Evolutionary conservation across 2,888 invertebrate genomes (phyloP), one percentile per base, ranked within the genome.

Genomic region (Brachypterus glaber): DNA sequence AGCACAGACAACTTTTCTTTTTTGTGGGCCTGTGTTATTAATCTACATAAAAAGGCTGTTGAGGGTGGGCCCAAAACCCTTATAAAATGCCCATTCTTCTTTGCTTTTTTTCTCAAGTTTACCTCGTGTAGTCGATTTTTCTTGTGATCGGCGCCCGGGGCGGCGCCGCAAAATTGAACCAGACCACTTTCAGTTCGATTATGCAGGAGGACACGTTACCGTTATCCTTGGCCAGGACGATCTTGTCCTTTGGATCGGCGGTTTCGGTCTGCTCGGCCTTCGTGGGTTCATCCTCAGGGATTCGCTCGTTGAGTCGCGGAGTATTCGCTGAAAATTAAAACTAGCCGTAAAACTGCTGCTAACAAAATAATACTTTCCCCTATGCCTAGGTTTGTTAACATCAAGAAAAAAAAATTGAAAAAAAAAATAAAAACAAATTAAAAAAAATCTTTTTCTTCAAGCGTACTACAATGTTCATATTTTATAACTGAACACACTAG

Each of bases 121-220:
- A 83, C 82, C 86, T 79, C 0, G 93, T 93, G 55, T 86, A 91
- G 62, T 95, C 93, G 51, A 95, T 90, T 68, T 92, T 92, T 49
- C 88, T 76, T 0, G 92, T 92, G 32, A 92, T 92, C 0, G 93
- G 91, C 2, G 91, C 88, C 44, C 90, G 77, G 0, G 95, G 95
- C 0, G 96, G 95, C 1, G 96, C 95, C 3, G 96, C 95, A 67
- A 96, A 96, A 63, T 95, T 95, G 55, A 96, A 91, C 95, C 95
- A 96, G 30, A 92, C 85, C 0, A 86, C 79, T 60, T 86, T 86
- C 38, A 96, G 67, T 58, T 93, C 88, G 36, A 93, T 83, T 2
- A 87, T 78, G 53, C 90, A 90, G 0, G 89, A 89, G 0, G 90
- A 84, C 0, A 82, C 80, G 55, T 85, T 85, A 17, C 82, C 84